Evolutionary conservation across 2,888 invertebrate species (phyloP).

Genomic region (Phrixothrix hirtus): DNA sequence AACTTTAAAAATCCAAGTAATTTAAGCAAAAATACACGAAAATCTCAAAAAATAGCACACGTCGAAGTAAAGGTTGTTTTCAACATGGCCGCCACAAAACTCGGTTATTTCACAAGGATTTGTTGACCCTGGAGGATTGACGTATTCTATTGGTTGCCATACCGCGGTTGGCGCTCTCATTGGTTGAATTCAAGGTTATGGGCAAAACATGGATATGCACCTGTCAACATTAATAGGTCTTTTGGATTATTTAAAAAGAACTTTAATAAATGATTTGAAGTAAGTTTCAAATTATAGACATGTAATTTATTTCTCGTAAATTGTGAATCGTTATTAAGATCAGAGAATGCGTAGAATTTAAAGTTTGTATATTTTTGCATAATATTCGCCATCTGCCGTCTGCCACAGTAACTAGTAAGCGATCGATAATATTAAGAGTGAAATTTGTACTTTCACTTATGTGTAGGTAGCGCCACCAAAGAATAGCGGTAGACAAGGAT

Average conservation of each 20-base stretch:
- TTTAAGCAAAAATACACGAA: slow-evolving; percentile 45
- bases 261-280: neutral
- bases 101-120: slow-evolving; percentile 58
- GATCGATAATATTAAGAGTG: slow-evolving; percentile 36
- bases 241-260: slow-evolving; percentile 11
- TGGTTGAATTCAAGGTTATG: slow-evolving; percentile 58
- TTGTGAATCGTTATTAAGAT: no score
- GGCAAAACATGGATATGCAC: slow-evolving; percentile 56
- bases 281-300: no score
- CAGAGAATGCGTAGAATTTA: neutral
- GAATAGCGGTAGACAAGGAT: slow-evolving; percentile 8
- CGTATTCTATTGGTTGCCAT: slow-evolving; percentile 51
- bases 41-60: slow-evolving; percentile 54
- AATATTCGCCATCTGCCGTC: slow-evolving; percentile 28
- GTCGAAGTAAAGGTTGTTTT: slow-evolving; percentile 57
- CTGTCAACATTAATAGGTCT: slow-evolving; percentile 47
- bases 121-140: slow-evolving; percentile 57
- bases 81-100: slow-evolving; percentile 59
- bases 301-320: no score
- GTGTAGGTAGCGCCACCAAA: slow-evolving; percentile 30
- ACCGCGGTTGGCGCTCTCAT: slow-evolving; percentile 49
- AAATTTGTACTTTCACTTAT: slow-evolving; percentile 32
- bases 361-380: slow-evolving; percentile 4
- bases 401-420: slow-evolving; percentile 19
- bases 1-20: slow-evolving; percentile 35